A percentile compares a stretch with the other conserved stretches of the same genome.
These are phyloP conservation scores for Crotalus horridus DNA, from an alignment of 2,113 vertebrate species.

Conservation along the genomic window DNA sequence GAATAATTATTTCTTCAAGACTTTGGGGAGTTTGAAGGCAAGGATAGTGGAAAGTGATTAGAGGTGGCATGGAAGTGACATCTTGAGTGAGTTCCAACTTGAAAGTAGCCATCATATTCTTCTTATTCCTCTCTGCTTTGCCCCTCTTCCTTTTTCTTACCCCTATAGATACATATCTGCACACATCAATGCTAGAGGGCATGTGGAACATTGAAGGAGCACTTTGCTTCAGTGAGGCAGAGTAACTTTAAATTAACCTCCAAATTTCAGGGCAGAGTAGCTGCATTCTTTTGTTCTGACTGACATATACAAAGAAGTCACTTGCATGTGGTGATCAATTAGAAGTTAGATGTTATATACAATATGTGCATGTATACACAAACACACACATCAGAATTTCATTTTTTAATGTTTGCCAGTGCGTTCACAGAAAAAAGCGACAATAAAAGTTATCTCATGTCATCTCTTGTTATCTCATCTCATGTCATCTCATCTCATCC, in stretches of 20 bases:
- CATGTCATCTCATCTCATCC: too few species aligned
- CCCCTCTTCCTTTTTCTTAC: not conserved
- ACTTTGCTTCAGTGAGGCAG: not conserved
- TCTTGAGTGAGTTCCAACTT: not conserved
- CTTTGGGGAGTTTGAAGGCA: not conserved
- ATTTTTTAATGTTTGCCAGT: too few species aligned
- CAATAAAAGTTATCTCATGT: too few species aligned
- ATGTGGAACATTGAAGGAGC: not conserved
- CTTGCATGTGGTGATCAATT: not conserved
- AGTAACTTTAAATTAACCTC: not conserved
- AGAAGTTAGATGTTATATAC: too few species aligned
- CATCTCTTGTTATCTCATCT: too few species aligned
- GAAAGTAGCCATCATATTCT: not conserved
- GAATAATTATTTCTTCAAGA: not conserved
- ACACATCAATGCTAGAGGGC: not conserved
- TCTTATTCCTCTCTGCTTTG: not conserved
- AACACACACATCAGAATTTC: too few species aligned
- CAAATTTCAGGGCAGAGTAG: not conserved
- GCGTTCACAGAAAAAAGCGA: too few species aligned
- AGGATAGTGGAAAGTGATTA: not conserved
- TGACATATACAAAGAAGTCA: not conserved
- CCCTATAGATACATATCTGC: not conserved
- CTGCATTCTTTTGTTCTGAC: not conserved
- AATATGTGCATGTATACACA: too few species aligned
- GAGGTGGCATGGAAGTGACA: not conserved